Conservation (phyloP, 2,113 vertebrate genomes). For the Seriola quinqueradiata region DNA sequence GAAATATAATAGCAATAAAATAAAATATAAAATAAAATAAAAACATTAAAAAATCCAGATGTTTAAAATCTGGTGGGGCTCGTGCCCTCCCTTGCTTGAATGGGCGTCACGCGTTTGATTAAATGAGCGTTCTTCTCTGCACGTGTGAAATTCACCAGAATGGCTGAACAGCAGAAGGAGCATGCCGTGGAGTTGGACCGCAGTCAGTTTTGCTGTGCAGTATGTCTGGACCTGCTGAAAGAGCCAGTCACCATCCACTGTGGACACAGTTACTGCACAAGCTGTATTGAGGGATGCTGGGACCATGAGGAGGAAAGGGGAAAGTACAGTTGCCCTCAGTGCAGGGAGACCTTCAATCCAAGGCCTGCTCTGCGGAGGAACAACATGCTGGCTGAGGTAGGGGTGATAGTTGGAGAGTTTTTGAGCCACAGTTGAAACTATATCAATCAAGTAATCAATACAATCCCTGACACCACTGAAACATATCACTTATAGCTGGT, state of each 20-base stretch:
- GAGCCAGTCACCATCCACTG: conserved; percentile 26
- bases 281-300: conserved; percentile 37
- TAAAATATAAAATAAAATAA: too few species aligned
- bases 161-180: neutral
- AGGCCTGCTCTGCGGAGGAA: conserved; percentile 40
- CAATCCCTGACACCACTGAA: too few species aligned
- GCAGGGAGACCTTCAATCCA: conserved; percentile 2
- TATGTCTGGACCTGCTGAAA: conserved; percentile 48
- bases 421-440: too few species aligned
- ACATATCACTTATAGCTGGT: too few species aligned
- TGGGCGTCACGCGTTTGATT: too few species aligned
- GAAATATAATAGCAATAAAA: too few species aligned
- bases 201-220: conserved; percentile 13
- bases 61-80: too few species aligned
- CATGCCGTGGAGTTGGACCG: neutral
- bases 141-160: neutral
- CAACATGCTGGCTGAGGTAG: conserved; percentile 42
- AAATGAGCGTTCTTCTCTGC: fast-evolving
- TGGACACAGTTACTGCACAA: conserved; percentile 49
- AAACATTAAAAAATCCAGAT: too few species aligned
- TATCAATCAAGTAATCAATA: too few species aligned
- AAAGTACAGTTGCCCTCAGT: conserved; percentile 43
- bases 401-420: too few species aligned
- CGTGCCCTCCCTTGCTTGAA: too few species aligned
- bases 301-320: fast-evolving